Conservation (phyloP, 2,113 vertebrate genomes). For the Xenus cinereus region DNA sequence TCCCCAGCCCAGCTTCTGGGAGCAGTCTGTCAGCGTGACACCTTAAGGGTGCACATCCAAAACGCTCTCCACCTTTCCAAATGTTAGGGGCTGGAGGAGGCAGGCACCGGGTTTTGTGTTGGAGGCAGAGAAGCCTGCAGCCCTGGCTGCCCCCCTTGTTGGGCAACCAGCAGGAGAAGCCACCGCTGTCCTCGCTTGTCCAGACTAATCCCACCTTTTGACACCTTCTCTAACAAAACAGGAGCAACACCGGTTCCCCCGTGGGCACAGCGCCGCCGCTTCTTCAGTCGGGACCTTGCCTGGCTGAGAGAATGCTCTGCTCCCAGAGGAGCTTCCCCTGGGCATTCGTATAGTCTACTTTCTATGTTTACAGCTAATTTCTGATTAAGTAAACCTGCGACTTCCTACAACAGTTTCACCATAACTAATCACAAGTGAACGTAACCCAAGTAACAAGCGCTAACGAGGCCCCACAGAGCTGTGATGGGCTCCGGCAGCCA, state of each 20-base stretch:
- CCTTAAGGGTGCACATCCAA: background rate
- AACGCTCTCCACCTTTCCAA: background rate
- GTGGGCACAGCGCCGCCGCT: rapidly evolving
- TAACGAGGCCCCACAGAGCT: background rate
- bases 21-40: background rate
- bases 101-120: rapidly evolving
- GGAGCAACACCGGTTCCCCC: background rate
- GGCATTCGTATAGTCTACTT: background rate
- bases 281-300: background rate
- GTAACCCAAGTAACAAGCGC: background rate
- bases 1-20: background rate
- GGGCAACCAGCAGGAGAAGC: rapidly evolving
- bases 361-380: slow-evolving; percentile 6
- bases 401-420: background rate
- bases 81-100: background rate
- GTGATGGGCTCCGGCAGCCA: background rate
- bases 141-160: rapidly evolving
- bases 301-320: background rate
- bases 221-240: background rate
- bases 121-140: background rate
- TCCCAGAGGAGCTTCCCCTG: background rate
- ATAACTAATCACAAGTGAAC: background rate
- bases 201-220: background rate
- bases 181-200: background rate
- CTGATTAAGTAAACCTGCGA: background rate